These are phyloP conservation scores for Danio aesculapii DNA, from an alignment of 2,797 vertebrate species.

Conservation along the genomic window DNA sequence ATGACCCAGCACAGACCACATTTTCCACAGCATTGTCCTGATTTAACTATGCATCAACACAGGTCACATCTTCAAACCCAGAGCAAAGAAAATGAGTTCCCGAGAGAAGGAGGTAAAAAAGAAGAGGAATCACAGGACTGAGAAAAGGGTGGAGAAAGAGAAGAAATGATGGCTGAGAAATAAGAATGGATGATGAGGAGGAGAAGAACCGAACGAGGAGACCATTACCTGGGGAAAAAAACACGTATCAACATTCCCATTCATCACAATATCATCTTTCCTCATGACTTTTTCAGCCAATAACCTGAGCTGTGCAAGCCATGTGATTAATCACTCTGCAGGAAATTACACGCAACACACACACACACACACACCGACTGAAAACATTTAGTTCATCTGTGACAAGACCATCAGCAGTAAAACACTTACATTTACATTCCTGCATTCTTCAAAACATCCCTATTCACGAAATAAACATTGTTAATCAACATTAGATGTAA, in stretches of 20 bases:
- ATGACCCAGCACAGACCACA: not conserved
- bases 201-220: not conserved
- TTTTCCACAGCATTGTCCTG: conserved; percentile 3
- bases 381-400: not conserved
- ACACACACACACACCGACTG: no score
- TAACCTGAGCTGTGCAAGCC: conserved; percentile 14
- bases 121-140: not conserved
- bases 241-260: not conserved
- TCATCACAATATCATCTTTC: not conserved
- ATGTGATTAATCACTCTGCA: not conserved
- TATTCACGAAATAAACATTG: no score
- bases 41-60: not conserved
- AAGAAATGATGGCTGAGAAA: conserved; percentile 7
- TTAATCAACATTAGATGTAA: no score
- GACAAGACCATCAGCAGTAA: conserved; percentile 2
- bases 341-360: not conserved
- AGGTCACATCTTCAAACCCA: not conserved
- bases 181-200: not conserved
- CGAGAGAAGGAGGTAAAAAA: not conserved
- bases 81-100: not conserved
- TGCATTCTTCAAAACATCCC: not conserved
- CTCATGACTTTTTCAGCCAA: not conserved
- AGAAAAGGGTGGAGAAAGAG: not conserved
- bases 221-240: not conserved
- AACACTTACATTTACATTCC: not conserved